These are phyloP conservation scores for Andrena cerasifolii DNA, from an alignment of 1,140 invertebrate genomes.

Conservation along the genomic window DNA sequence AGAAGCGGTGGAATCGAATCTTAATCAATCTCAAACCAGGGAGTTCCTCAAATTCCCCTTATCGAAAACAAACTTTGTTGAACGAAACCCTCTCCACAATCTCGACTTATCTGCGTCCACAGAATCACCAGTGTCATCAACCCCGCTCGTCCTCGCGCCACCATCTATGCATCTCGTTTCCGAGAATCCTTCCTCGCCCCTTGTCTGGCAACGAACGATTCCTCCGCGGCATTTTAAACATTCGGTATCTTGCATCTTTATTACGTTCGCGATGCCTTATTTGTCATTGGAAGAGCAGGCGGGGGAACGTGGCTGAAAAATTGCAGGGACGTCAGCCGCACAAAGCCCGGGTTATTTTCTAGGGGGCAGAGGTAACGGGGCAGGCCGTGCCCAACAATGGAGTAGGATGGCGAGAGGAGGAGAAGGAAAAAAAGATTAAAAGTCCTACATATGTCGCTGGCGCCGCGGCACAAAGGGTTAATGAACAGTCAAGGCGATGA, in stretches of 20 bases:
- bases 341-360: constrained; percentile 40
- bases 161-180: too few species aligned
- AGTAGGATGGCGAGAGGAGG: not conserved
- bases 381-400: constrained; percentile 17
- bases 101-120: too few species aligned
- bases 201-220: not conserved
- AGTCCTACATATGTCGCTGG: constrained; percentile 39
- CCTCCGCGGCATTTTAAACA: not conserved
- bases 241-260: not conserved
- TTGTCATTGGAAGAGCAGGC: not conserved
- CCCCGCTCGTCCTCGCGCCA: not conserved
- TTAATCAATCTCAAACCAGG: too few species aligned
- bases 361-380: constrained; percentile 29
- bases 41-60: too few species aligned
- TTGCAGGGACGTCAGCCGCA: constrained; percentile 34
- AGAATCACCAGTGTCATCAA: too few species aligned
- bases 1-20: too few species aligned
- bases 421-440: constrained; percentile 14
- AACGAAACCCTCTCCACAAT: too few species aligned
- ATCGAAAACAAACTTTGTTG: too few species aligned
- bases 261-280: constrained; percentile 13
- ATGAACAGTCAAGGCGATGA: constrained; percentile 35
- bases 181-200: not conserved
- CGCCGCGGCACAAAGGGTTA: constrained; percentile 37
- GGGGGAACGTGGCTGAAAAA: constrained; percentile 16